phyloP scores from a whole-genome alignment of 2,888 invertebrate genomes.

The Heliconius ismenius region DNA sequence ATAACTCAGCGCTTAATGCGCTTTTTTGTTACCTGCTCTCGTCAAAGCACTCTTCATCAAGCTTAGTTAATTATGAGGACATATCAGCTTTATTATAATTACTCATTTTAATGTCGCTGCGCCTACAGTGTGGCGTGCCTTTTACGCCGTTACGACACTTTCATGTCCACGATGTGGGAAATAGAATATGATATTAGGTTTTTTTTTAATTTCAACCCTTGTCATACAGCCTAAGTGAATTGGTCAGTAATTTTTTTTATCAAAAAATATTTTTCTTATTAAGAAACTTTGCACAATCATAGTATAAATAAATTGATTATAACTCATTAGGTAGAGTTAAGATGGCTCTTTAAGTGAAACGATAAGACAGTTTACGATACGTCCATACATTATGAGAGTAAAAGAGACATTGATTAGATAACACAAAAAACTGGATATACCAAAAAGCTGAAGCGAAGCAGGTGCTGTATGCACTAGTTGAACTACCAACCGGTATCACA shows the following conservation, averaged over 20 bases:
- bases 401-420: conserved; percentile 11
- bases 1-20: conserved; percentile 44
- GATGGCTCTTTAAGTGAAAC: conserved; percentile 1
- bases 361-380: conserved; percentile 19
- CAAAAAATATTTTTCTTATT: not conserved
- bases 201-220: conserved; percentile 22
- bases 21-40: conserved; percentile 48
- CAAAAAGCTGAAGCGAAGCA: conserved; percentile 37
- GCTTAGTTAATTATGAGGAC: conserved; percentile 80
- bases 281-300: not conserved
- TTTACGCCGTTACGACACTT: conserved; percentile 51
- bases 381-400: conserved; percentile 15
- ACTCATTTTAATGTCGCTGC: conserved; percentile 80
- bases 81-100: conserved; percentile 81
- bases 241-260: not conserved
- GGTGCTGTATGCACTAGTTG: conserved; percentile 45
- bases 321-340: not conserved
- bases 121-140: conserved; percentile 60
- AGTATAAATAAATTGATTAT: not conserved
- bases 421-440: conserved; percentile 25
- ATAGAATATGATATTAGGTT: conserved; percentile 38
- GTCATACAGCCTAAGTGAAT: not conserved
- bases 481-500: conserved; percentile 61
- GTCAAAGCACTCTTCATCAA: conserved; percentile 79
- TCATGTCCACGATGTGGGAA: conserved; percentile 40